Percentiles rank a stretch among this genome's conserved stretches.
phyloP scores from a whole-genome alignment of 2,888 invertebrate species.

The Podotricha telesiphe region DNA sequence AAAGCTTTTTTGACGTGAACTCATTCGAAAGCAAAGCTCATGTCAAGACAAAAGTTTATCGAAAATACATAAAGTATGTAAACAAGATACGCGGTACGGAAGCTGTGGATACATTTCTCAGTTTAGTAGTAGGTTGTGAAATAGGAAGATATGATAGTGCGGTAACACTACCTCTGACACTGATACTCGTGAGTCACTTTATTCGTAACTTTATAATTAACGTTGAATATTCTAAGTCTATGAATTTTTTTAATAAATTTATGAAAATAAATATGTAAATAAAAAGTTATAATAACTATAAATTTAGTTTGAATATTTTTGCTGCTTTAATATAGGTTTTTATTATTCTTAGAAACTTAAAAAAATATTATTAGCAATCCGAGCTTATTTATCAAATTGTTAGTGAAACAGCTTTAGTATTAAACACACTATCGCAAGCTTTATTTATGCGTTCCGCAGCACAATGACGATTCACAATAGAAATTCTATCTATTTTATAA shows the following conservation, averaged over 20 bases:
- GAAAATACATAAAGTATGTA: slow-evolving; percentile 47
- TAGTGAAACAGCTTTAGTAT: slow-evolving; percentile 35
- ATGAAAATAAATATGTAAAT: no score
- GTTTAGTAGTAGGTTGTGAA: slow-evolving; percentile 54
- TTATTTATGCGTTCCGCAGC: slow-evolving; percentile 51
- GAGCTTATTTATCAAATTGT: slow-evolving; percentile 35
- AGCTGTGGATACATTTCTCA: slow-evolving; percentile 45
- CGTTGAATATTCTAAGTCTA: background rate
- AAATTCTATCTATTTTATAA: slow-evolving; percentile 51
- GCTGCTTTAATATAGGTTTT: no score
- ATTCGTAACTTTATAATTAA: slow-evolving; percentile 37
- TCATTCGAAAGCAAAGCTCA: slow-evolving; percentile 10
- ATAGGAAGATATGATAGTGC: slow-evolving; percentile 70
- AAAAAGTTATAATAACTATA: no score
- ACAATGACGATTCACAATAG: slow-evolving; percentile 51
- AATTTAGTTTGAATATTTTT: no score
- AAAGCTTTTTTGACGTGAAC: slow-evolving; percentile 17
- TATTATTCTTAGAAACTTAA: no score
- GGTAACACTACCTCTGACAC: slow-evolving; percentile 72
- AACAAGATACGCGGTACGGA: slow-evolving; percentile 43
- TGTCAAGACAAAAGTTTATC: slow-evolving; percentile 41
- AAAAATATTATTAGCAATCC: background rate
- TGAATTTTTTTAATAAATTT: no score
- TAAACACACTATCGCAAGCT: slow-evolving; percentile 39
- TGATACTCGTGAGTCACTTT: slow-evolving; percentile 69